phyloP scores from a whole-genome alignment of 2,797 vertebrate genomes.

The Enteromius mattozi region DNA sequence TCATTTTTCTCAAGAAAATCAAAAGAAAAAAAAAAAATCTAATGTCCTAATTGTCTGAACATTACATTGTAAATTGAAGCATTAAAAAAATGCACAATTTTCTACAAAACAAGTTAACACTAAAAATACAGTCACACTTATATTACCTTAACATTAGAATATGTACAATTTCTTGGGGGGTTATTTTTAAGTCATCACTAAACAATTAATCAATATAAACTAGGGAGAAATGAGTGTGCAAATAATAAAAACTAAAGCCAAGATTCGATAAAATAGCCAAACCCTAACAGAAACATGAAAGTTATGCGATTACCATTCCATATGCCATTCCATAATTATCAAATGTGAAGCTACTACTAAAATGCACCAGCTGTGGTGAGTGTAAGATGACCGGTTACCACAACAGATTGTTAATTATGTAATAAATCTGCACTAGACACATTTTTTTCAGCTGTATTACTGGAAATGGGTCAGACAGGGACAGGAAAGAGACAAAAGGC shows the following conservation, averaged over 20 bases:
- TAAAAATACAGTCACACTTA: neutral
- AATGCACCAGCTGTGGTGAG: neutral
- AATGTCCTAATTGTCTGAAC: neutral
- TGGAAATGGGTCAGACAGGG: conserved; percentile 34
- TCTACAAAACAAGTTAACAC: neutral
- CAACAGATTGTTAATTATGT: neutral
- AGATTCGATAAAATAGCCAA: neutral
- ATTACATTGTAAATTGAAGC: neutral
- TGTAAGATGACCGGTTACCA: neutral
- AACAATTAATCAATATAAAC: neutral
- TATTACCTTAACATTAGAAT: neutral
- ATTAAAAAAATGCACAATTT: neutral
- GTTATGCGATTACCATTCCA: neutral
- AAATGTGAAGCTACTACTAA: neutral
- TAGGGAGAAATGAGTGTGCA: neutral
- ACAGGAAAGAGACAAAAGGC: conserved; percentile 33
- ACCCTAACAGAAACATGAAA: neutral
- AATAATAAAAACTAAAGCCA: neutral
- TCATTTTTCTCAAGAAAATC: no score
- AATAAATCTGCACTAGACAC: neutral
- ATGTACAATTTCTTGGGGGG: neutral
- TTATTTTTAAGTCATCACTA: neutral
- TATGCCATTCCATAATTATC: neutral
- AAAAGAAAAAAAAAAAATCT: neutral
- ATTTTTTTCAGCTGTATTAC: conserved; percentile 26